Evolutionary conservation across 2,888 invertebrate genomes (phyloP), one percentile per base, ranked within the genome.

Genomic region (Cerceris rybyensis): DNA sequence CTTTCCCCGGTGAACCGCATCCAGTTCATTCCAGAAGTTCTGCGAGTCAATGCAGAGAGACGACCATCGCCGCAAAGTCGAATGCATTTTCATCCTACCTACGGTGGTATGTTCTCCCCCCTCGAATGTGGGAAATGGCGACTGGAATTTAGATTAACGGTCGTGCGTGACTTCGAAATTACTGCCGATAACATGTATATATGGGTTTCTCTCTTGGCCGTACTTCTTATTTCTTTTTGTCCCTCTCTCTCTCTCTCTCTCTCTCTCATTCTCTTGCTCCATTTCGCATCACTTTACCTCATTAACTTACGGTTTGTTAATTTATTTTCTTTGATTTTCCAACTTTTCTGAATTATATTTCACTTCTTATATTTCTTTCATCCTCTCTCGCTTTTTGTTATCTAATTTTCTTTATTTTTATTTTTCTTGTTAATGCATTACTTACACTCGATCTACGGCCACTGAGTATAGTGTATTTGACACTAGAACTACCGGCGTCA

Each of bases 71-170:
- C 72, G 75, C 78, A 61, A 67, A 70, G 83, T 77, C 80, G 75
- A 73, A 80, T 82, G 84, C 76, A 79, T 84, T 82, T 78, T 75
- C 82, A 72, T 74, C 78, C 82, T 74, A 77, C 66, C 74, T 63
- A 69, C 71, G 74, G 69, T 28, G 81, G 85, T 80, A 84, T 82
- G 78, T 59, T 70, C 58, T 28, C 28, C 28, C 28, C 4, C 28
- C 57, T 66, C 61, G 75, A 71, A 77, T 66, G 71, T 59, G 68
- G 68, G 58, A 80, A 76, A 83, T 58, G 78, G 64, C 75, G 71
- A 43, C 74, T 55, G 84, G 84, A 85, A 82, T 82, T 85, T 85
- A 85, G 84, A 85, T 82, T 80, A 85, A 85, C 84, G 83, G 80
- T 85, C 84, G 80, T 75, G 82, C 82, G 78, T 82, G 82, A 82